Conservation (phyloP, 2,797 vertebrate genomes). For the Muscicapa comitata region DNA sequence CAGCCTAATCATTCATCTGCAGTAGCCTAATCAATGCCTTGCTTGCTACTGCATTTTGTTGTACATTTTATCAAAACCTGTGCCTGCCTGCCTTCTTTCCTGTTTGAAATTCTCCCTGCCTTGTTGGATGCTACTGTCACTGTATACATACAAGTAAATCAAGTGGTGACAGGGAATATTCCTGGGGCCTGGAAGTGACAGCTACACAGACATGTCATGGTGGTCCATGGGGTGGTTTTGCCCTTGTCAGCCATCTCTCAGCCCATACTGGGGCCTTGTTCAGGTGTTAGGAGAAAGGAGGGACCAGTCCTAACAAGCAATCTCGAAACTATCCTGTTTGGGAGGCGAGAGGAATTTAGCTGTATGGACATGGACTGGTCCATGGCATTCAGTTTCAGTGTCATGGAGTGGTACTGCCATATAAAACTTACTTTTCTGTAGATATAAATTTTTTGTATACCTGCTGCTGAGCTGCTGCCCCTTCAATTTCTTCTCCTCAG, state of each 20-base stretch:
- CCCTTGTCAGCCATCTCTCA: background rate
- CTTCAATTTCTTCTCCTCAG: background rate
- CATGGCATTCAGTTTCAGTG: background rate
- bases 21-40: background rate
- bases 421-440: background rate
- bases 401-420: background rate
- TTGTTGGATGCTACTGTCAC: background rate
- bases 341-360: background rate
- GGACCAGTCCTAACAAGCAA: background rate
- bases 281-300: background rate
- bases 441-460: background rate
- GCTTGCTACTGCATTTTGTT: background rate
- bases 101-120: background rate
- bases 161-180: background rate
- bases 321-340: background rate
- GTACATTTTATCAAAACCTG: background rate
- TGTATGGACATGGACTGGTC: background rate
- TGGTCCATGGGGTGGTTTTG: background rate
- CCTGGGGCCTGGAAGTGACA: background rate
- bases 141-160: fast-evolving
- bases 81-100: background rate
- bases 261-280: background rate
- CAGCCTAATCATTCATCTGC: background rate
- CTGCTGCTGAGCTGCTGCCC: background rate
- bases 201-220: background rate